Conservation (phyloP, 2,888 invertebrate genomes). For the Hemithea aestivaria region DNA sequence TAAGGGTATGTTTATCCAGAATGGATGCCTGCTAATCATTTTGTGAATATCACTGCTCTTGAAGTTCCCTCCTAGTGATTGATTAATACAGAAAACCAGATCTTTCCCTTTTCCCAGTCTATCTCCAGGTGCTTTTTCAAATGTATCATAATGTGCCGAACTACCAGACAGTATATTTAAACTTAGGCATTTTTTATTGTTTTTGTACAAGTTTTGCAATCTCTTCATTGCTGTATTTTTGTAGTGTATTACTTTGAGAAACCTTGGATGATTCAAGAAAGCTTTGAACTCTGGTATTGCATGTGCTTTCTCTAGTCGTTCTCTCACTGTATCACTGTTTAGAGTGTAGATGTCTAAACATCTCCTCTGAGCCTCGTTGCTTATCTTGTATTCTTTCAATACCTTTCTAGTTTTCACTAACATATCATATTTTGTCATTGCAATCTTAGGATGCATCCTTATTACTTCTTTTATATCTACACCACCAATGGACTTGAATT, state of each 20-base stretch:
- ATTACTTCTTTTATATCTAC: constrained; percentile 68
- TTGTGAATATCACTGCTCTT: constrained; percentile 43
- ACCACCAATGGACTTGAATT: constrained; percentile 56
- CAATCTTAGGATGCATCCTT: constrained; percentile 63
- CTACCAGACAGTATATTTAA: constrained; percentile 68
- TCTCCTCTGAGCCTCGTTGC: constrained; percentile 62
- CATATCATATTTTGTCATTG: constrained; percentile 48
- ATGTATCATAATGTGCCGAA: constrained; percentile 54
- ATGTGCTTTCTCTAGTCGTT: constrained; percentile 56
- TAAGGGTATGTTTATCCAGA: constrained; percentile 67
- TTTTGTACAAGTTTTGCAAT: constrained; percentile 48
- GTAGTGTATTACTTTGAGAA: constrained; percentile 65
- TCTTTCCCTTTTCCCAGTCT: constrained; percentile 67
- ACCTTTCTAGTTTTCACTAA: constrained; percentile 54
- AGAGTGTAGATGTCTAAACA: constrained; percentile 69
- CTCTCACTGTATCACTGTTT: constrained; percentile 53
- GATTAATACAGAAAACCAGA: constrained; percentile 58
- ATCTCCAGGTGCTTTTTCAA: constrained; percentile 68
- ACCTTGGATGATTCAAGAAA: constrained; percentile 62
- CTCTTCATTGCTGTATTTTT: constrained; percentile 61
- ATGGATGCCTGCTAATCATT: constrained; percentile 59
- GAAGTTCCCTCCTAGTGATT: constrained; percentile 48
- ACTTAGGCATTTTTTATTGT: constrained; percentile 66
- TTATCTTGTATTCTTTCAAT: constrained; percentile 55
- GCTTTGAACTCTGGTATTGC: constrained; percentile 60